phyloP scores from a whole-genome alignment of 2,113 vertebrate species.

The Gadus chalcogrammus region DNA sequence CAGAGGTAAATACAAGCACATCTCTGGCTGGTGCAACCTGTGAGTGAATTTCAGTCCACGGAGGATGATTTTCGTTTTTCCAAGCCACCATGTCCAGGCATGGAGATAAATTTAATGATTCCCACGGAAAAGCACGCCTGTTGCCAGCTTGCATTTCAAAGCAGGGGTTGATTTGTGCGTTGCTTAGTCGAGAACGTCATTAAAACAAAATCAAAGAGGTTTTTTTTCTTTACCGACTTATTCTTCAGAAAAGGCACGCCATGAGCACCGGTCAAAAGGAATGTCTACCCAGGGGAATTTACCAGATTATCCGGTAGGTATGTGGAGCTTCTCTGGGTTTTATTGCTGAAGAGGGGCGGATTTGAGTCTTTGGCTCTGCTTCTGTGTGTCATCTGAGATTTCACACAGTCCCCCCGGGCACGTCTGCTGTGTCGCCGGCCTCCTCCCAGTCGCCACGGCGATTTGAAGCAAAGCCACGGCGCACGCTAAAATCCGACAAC shows the following conservation, averaged over 20 bases:
- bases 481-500: conserved; percentile 15
- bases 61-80: too few species aligned
- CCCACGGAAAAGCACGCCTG: too few species aligned
- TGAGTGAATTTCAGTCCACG: not conserved
- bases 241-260: not conserved
- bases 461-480: conserved; percentile 36
- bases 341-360: conserved; percentile 45
- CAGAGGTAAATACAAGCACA: conserved; percentile 6
- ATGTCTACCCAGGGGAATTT: conserved; percentile 30
- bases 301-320: conserved; percentile 41
- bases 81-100: too few species aligned
- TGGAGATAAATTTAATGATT: too few species aligned
- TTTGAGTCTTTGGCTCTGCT: conserved; percentile 48
- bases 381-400: conserved; percentile 59
- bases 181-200: not conserved
- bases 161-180: too few species aligned
- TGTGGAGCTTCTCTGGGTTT: conserved; percentile 53
- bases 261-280: conserved; percentile 22
- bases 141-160: too few species aligned
- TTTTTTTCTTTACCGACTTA: not conserved
- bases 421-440: conserved; percentile 36
- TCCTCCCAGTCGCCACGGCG: conserved; percentile 30
- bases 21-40: not conserved
- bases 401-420: conserved; percentile 44
- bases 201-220: not conserved